Base-by-base conservation (phyloP, 2,113 vertebrate species). In the Caretta caretta region DNA sequence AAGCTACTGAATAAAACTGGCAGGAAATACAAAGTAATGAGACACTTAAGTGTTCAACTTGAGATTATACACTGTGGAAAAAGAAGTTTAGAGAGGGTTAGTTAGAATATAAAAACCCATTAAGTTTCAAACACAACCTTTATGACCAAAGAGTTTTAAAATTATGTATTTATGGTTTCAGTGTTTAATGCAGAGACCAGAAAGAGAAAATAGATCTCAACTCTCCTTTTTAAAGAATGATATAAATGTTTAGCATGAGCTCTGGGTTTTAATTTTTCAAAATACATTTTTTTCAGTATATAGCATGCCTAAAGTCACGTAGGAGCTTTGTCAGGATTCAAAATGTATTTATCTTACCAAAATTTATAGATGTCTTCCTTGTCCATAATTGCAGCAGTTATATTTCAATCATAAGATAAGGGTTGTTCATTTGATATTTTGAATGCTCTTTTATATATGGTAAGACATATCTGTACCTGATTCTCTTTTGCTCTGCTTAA, bases 401-500 rank as follows among this genome's bases (percentile, higher is more conserved):
- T 2, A 31, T 93, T 97, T 96, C 35, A 3, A 76, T 96, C 87
- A 91, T 80, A 76, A 93, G 90, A 92, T 86, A 83, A 91, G 53
- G 75, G 17, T 50, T 96, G 17, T 86, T 96, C 88, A 93, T 96
- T 88, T 82, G 92, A 78, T 93, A 80, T 95, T 92, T 90, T 90
- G 88, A 96, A 93, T 87, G 86, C 59, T 88, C 49, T 86, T 92
- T 96, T 69, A 17, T 96, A 92, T 93, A 94, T 89, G 90, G 80
- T 75, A 79, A 42, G 90, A 49, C 10, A 86, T 5, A 10, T 80
- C 81, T 80, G 49, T 42, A 76, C 5, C 53, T 10, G 46, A 38
- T 76, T 97, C 96, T 97, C 65, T 89, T 80, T 94, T 96, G 97
- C 93, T 94, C 89, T 90, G 48, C 85, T 91, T 31, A n/a, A 22